Conservation (phyloP, 2,797 vertebrate genomes). For the Phrynocephalus guinanensis region DNA sequence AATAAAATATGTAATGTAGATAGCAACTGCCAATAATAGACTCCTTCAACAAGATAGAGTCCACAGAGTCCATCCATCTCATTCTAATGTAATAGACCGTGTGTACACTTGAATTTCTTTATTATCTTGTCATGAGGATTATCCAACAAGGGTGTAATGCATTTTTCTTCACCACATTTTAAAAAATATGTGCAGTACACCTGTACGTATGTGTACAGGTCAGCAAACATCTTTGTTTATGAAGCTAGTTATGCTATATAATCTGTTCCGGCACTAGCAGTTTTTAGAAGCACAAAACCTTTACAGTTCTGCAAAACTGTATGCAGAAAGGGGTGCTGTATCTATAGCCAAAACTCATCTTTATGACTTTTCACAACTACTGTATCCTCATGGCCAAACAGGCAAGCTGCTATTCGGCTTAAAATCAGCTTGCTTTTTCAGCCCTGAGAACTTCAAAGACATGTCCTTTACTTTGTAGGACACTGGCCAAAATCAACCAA, state of each 20-base stretch:
- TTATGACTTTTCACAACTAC: not conserved
- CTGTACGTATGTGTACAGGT: not conserved
- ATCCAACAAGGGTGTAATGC: not conserved
- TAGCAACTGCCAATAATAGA: no score
- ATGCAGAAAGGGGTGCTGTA: not conserved
- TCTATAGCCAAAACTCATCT: not conserved
- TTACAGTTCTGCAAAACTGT: not conserved
- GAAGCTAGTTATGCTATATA: not conserved
- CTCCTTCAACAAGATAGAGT: not conserved
- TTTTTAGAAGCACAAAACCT: not conserved
- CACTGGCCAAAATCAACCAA: slow-evolving; percentile 24
- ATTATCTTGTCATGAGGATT: not conserved
- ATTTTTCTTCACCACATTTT: not conserved
- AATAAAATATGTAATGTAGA: no score
- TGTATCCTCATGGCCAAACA: not conserved
- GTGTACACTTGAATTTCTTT: not conserved
- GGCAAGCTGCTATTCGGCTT: not conserved
- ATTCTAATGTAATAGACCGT: not conserved
- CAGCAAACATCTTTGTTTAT: not conserved
- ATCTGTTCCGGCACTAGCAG: not conserved
- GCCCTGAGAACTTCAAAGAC: slow-evolving; percentile 17
- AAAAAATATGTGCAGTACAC: not conserved
- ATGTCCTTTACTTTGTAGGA: not conserved
- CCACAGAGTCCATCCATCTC: no score
- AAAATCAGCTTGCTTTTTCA: slow-evolving; percentile 28